Percentiles rank a stretch among this genome's conserved stretches.
These are phyloP conservation scores for Anguilla marmorata DNA, from an alignment of 2,797 vertebrate genomes.

Conservation along the genomic window DNA sequence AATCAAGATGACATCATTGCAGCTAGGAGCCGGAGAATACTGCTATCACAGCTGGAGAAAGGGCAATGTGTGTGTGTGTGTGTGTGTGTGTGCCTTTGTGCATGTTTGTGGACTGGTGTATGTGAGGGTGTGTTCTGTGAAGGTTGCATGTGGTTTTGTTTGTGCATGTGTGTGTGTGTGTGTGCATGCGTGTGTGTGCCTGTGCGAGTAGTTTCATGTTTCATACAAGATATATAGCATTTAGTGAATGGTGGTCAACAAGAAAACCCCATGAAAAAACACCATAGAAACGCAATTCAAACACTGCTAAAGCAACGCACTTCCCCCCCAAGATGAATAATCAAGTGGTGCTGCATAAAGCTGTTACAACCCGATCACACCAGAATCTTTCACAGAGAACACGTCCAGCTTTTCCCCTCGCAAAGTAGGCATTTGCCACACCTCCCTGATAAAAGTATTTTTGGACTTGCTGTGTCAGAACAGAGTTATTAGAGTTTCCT, in stretches of 20 bases:
- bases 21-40: not conserved
- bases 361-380: not conserved
- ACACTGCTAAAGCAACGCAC: not conserved
- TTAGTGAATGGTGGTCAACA: not conserved
- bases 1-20: not conserved
- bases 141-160: not conserved
- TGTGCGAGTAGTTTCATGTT: not conserved
- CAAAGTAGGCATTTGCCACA: not conserved
- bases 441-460: not conserved
- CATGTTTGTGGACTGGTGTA: not conserved
- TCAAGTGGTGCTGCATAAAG: not conserved
- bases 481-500: not conserved
- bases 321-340: not conserved
- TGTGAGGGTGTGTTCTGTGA: constrained; percentile 35
- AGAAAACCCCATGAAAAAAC: not conserved
- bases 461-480: not conserved
- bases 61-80: not conserved
- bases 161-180: constrained; percentile 5
- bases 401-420: not conserved
- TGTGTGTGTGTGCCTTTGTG: not conserved
- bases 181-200: not conserved
- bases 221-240: not conserved
- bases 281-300: not conserved
- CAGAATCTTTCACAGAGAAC: not conserved
- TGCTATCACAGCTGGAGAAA: not conserved